Conservation (phyloP, 2,113 vertebrate genomes). For the Phylloscopus whistleri region DNA sequence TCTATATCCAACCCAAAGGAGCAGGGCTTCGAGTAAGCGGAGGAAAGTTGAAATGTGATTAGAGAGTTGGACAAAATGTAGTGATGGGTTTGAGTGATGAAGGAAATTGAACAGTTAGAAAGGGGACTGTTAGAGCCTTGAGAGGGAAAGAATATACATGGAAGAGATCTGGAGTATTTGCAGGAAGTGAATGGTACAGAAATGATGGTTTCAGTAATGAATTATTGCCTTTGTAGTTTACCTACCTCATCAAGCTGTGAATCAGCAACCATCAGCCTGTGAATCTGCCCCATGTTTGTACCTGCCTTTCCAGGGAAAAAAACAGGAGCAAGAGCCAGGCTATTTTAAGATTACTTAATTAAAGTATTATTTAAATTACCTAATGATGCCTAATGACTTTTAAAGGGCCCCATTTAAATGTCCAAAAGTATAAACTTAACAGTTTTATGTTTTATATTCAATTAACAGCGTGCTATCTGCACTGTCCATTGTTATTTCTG, state of each 20-base stretch:
- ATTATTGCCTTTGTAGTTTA: neutral
- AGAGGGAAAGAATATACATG: neutral
- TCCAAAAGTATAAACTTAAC: neutral
- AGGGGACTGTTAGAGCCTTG: neutral
- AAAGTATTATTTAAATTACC: neutral
- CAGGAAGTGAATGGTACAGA: neutral
- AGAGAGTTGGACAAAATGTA: neutral
- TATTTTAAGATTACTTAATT: neutral
- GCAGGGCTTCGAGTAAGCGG: neutral
- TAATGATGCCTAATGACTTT: neutral
- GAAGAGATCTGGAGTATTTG: neutral
- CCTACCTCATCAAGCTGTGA: neutral
- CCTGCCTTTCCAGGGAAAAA: neutral
- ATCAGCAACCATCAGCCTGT: neutral
- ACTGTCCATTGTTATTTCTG: neutral
- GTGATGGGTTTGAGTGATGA: neutral
- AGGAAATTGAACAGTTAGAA: neutral
- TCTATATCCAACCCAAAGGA: neutral
- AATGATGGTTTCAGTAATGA: neutral
- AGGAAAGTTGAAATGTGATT: neutral
- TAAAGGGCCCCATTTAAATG: neutral
- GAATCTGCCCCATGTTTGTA: neutral
- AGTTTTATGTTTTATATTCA: neutral
- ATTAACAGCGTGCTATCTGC: neutral
- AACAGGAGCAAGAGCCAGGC: neutral